Percentiles rank a stretch among this genome's conserved stretches.
phyloP scores from a whole-genome alignment of 1,140 invertebrate species.

The Drosophila tani region DNA sequence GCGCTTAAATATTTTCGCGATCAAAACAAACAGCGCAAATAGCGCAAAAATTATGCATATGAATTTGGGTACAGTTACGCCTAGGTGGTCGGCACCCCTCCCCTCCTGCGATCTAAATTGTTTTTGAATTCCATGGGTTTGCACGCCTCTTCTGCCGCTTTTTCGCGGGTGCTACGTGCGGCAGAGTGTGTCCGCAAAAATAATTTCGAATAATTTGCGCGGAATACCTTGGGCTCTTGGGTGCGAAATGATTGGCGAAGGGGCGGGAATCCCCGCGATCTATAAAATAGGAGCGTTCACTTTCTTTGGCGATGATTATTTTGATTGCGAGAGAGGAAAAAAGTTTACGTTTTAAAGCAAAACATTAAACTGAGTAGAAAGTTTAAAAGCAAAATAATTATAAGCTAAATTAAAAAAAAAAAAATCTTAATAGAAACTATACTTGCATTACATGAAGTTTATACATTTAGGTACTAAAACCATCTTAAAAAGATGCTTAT shows the following conservation, averaged over 20 bases:
- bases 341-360: neutral
- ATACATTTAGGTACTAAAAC: no score
- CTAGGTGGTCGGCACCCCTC: constrained; percentile 52
- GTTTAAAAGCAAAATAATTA: neutral
- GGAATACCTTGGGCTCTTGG: constrained; percentile 17
- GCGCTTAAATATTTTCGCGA: constrained; percentile 62
- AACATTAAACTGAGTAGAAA: neutral
- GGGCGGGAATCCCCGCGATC: neutral
- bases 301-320: constrained; percentile 33
- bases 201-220: constrained; percentile 31
- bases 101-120: constrained; percentile 1
- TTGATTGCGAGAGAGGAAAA: constrained; percentile 11
- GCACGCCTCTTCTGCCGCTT: constrained; percentile 12
- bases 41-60: constrained; percentile 68
- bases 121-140: constrained; percentile 64
- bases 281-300: constrained; percentile 18
- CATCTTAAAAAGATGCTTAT: no score
- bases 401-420: no score
- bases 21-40: constrained; percentile 61
- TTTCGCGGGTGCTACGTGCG: constrained; percentile 50
- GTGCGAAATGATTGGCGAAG: constrained; percentile 18
- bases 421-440: no score
- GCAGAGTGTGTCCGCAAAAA: constrained; percentile 59
- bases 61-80: constrained; percentile 58
- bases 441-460: no score